A percentile compares a stretch with the other conserved stretches of the same genome.
Evolutionary conservation across 2,888 invertebrate genomes (phyloP).

Genomic region (Drosophila setosimentum): DNA sequence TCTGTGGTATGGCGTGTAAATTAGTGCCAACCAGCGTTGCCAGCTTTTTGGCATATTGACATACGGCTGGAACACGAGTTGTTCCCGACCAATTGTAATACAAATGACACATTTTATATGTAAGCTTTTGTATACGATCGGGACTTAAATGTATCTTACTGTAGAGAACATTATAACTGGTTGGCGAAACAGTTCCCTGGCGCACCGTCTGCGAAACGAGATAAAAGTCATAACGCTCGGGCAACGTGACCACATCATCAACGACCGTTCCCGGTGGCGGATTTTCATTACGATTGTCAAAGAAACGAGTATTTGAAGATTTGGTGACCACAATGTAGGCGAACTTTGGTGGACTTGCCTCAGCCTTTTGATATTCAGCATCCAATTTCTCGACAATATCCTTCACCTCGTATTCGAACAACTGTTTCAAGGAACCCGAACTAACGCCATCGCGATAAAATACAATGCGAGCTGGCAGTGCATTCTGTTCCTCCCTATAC

Average conservation of each 20-base stretch:
- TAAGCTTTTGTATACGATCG: constrained; percentile 92
- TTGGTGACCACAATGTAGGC: constrained; percentile 95
- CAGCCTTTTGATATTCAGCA: constrained; percentile 86
- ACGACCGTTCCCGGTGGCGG: constrained; percentile 95
- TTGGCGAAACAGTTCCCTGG: constrained; percentile 96
- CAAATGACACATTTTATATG: constrained; percentile 95
- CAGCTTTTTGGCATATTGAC: constrained; percentile 97
- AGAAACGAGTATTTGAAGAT: constrained; percentile 92
- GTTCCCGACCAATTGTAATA: constrained; percentile 97
- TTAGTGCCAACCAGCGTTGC: constrained; percentile 94
- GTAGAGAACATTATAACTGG: constrained; percentile 94
- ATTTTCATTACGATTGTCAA: constrained; percentile 86
- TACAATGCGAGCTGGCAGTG: constrained; percentile 90
- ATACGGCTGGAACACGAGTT: constrained; percentile 95
- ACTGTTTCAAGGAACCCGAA: constrained; percentile 94
- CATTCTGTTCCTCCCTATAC: constrained; percentile 77
- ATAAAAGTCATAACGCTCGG: constrained; percentile 95
- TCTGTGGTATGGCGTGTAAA: constrained; percentile 90
- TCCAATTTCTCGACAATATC: constrained; percentile 87
- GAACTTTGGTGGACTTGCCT: constrained; percentile 86
- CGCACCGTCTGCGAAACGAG: constrained; percentile 94
- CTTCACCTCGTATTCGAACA: constrained; percentile 91
- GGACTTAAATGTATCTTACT: constrained; percentile 90
- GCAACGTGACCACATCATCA: constrained; percentile 93
- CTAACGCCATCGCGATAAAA: constrained; percentile 97